Evolutionary conservation across 2,113 vertebrate species (phyloP).

Genomic region (Willisornis vidua): DNA sequence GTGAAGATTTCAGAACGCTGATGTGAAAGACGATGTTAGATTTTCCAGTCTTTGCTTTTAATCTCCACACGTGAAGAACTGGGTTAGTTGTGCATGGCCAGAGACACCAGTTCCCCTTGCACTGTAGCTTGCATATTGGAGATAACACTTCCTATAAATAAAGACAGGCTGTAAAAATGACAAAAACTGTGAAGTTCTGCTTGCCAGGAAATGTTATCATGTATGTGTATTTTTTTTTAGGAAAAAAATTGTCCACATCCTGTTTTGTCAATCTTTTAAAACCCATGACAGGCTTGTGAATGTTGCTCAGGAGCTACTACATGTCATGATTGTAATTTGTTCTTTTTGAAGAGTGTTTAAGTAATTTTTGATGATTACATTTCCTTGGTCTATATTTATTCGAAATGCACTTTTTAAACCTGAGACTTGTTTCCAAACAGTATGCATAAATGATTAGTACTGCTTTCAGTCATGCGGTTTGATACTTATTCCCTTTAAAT

Average conservation of each 20-base stretch:
- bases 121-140: background rate
- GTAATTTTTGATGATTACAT: background rate
- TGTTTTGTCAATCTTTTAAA: background rate
- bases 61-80: background rate
- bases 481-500: conserved; percentile 1
- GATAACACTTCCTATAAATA: conserved; percentile 43
- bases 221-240: background rate
- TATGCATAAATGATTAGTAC: conserved; percentile 26
- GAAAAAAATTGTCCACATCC: background rate
- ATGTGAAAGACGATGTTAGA: background rate
- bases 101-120: background rate
- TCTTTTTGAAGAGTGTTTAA: conserved; percentile 45
- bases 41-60: background rate
- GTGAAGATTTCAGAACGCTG: background rate
- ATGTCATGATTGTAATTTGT: conserved; percentile 11
- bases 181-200: conserved; percentile 48
- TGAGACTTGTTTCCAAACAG: conserved; percentile 49
- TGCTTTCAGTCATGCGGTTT: background rate
- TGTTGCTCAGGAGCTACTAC: conserved; percentile 2
- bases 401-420: background rate
- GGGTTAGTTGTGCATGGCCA: conserved; percentile 23
- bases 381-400: conserved; percentile 48
- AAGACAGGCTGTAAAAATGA: conserved; percentile 30
- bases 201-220: background rate
- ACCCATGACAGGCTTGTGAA: background rate